phyloP scores from a whole-genome alignment of 2,797 vertebrate genomes.

The Falco rusticolus region DNA sequence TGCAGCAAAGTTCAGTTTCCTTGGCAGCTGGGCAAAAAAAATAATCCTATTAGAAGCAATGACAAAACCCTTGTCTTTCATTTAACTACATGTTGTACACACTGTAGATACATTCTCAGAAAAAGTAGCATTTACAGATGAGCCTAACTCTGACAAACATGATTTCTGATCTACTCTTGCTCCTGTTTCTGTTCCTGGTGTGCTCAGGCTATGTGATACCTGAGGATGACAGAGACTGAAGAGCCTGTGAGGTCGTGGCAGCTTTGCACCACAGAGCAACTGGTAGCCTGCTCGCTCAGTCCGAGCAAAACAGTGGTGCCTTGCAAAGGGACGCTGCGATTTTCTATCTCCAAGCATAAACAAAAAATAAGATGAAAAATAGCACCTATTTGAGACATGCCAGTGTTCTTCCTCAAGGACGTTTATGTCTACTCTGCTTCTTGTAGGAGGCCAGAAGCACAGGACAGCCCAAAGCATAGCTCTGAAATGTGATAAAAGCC shows the following conservation, averaged over 20 bases:
- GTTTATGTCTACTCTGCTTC: neutral
- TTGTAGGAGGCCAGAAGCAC: neutral
- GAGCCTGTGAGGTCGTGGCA: fast-evolving
- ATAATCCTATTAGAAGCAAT: neutral
- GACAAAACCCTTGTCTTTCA: neutral
- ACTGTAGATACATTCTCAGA: neutral
- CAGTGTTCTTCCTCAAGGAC: neutral
- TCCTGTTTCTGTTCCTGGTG: fast-evolving
- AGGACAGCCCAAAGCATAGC: neutral
- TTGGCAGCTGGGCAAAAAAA: neutral
- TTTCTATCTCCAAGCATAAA: neutral
- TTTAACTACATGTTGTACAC: neutral
- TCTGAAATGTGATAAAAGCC: neutral
- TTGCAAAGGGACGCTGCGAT: fast-evolving
- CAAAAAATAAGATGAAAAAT: neutral
- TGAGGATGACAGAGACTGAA: neutral
- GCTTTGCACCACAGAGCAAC: neutral
- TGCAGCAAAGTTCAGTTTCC: neutral
- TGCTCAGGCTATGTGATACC: neutral
- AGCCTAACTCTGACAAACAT: neutral
- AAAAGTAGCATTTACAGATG: neutral
- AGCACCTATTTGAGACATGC: neutral
- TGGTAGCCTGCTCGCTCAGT: neutral
- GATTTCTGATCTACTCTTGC: neutral
- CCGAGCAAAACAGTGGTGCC: neutral